Conservation (phyloP, 2,797 vertebrate species). For the Halcyon smyrnensis region DNA sequence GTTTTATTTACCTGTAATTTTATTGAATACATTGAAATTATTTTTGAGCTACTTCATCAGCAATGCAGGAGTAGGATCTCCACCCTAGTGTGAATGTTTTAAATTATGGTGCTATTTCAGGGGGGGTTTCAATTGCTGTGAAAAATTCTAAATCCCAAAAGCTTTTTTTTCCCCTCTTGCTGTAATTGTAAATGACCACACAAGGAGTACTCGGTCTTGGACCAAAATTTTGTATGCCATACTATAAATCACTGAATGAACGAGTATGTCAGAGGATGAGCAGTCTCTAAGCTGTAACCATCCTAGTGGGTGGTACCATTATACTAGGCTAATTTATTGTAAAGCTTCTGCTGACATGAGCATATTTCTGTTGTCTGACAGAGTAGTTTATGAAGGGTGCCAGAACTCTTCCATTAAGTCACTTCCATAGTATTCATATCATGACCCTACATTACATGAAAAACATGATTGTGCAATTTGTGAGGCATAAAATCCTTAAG, state of each 20-base stretch:
- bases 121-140: background rate
- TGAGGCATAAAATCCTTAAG: background rate
- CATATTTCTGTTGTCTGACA: slow-evolving; percentile 29
- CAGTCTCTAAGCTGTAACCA: background rate
- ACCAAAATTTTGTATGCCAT: background rate
- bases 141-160: background rate
- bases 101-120: background rate
- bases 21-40: background rate
- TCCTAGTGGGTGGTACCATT: slow-evolving; percentile 41
- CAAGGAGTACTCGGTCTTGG: background rate
- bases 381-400: slow-evolving; percentile 10
- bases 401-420: slow-evolving; percentile 45
- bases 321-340: slow-evolving; percentile 13
- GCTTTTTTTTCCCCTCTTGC: background rate
- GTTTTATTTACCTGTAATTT: background rate
- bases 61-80: background rate
- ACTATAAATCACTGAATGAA: background rate
- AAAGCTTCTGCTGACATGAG: slow-evolving; percentile 1
- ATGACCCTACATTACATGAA: background rate
- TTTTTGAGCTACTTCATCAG: background rate
- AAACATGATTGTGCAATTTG: background rate
- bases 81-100: background rate
- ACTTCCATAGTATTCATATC: background rate
- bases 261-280: background rate
- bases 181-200: slow-evolving; percentile 14